These are phyloP conservation scores for Galerucella nymphaeae DNA, from an alignment of 2,888 invertebrate genomes.

Conservation along the genomic window DNA sequence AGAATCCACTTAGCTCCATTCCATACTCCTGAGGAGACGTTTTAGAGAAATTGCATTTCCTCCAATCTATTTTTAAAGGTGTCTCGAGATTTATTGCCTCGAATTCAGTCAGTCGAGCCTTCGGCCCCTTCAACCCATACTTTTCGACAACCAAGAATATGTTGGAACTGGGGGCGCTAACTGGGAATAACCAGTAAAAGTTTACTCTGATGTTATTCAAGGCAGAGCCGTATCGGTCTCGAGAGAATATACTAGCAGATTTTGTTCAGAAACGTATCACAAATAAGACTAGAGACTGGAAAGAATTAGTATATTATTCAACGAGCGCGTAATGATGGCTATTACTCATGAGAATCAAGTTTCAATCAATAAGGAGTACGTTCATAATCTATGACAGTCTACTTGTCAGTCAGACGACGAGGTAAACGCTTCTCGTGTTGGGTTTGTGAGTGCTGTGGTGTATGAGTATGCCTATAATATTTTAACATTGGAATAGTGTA, in stretches of 20 bases:
- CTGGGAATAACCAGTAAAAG: slow-evolving; percentile 21
- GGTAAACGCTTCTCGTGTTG: no score
- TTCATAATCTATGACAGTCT: no score
- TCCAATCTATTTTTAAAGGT: slow-evolving; percentile 34
- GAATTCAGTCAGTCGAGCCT: slow-evolving; percentile 17
- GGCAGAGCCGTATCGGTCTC: slow-evolving; percentile 9
- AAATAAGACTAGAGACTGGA: neutral
- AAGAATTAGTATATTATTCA: no score
- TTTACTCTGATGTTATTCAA: slow-evolving; percentile 18
- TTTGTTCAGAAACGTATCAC: neutral
- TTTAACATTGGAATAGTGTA: no score
- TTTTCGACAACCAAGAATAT: slow-evolving; percentile 14
- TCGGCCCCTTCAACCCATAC: slow-evolving; percentile 11
- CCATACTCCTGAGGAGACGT: slow-evolving; percentile 24
- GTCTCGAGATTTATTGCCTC: slow-evolving; percentile 31
- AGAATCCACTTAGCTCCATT: slow-evolving; percentile 23
- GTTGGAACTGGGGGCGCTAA: slow-evolving; percentile 14
- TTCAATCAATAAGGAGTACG: no score
- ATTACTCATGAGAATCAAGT: no score
- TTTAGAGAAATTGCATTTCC: slow-evolving; percentile 32
- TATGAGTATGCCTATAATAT: no score
- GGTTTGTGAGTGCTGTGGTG: no score
- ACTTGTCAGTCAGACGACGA: no score
- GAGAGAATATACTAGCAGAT: neutral
- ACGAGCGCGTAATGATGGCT: no score